These are phyloP conservation scores for Cossypha caffra DNA, from an alignment of 2,797 vertebrate genomes.

Conservation along the genomic window DNA sequence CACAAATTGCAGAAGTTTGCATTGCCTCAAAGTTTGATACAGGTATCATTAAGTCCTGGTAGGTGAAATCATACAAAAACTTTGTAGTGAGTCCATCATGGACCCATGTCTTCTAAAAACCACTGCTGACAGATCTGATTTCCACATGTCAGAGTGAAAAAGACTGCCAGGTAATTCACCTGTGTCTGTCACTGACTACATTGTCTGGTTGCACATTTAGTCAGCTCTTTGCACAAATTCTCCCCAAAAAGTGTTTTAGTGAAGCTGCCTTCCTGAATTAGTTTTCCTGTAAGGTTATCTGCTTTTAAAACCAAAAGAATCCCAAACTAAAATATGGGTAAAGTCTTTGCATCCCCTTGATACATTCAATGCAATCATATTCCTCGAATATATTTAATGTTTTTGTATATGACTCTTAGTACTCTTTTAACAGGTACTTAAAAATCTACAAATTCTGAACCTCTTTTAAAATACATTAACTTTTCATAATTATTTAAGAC, in stretches of 20 bases:
- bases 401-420: neutral
- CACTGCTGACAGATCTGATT: neutral
- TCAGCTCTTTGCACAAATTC: neutral
- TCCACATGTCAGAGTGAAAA: neutral
- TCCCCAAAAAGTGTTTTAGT: neutral
- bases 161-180: neutral
- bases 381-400: neutral
- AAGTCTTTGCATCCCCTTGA: neutral
- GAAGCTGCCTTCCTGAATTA: neutral
- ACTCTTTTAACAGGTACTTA: neutral
- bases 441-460: neutral
- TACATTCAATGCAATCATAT: rapidly evolving
- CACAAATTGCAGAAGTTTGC: neutral
- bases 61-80: neutral
- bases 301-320: neutral
- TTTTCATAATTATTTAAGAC: neutral
- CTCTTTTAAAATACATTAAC: neutral
- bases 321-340: neutral
- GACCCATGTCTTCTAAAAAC: neutral
- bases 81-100: neutral
- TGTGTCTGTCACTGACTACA: neutral
- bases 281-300: neutral
- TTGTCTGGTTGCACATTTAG: neutral
- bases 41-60: neutral
- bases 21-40: neutral